Percentiles rank a stretch among this genome's conserved stretches.
These are phyloP conservation scores for Melitaea cinxia DNA, from an alignment of 1,140 invertebrate species.

Conservation along the genomic window DNA sequence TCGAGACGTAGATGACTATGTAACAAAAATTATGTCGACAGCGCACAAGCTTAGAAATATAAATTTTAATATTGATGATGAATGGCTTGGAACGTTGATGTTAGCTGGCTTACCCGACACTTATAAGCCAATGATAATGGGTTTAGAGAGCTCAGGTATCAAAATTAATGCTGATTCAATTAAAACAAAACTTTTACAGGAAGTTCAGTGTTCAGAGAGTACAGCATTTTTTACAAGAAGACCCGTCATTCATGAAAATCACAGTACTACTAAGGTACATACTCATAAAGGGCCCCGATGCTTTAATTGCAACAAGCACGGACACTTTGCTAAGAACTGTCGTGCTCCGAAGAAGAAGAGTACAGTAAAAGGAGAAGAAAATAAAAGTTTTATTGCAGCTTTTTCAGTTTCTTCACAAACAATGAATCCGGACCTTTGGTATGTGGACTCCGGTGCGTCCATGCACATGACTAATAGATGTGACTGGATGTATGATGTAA, in stretches of 20 bases:
- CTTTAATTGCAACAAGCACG: not conserved
- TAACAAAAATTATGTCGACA: conserved; percentile 42
- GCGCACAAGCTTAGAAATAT: conserved; percentile 55
- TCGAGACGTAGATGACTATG: conserved; percentile 38
- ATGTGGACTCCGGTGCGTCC: conserved; percentile 48
- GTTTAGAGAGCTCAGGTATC: conserved; percentile 49
- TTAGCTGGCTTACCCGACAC: conserved; percentile 59
- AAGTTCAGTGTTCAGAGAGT: conserved; percentile 41
- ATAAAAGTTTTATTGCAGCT: conserved; percentile 45
- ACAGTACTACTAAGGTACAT: not conserved
- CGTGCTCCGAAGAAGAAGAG: conserved; percentile 5
- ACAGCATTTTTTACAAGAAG: conserved; percentile 16
- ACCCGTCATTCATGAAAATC: not conserved
- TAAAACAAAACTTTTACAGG: conserved; percentile 66
- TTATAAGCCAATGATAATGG: conserved; percentile 73
- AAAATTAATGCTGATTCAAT: conserved; percentile 59
- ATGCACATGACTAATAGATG: conserved; percentile 44
- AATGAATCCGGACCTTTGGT: conserved; percentile 43
- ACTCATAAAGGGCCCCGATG: not conserved
- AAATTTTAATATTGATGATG: conserved; percentile 51
- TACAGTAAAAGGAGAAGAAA: conserved; percentile 17
- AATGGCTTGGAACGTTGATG: too few species aligned
- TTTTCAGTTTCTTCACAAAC: conserved; percentile 36
- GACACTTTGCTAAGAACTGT: conserved; percentile 3
- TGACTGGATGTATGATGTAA: conserved; percentile 48